A percentile compares a stretch with the other conserved stretches of the same genome.
Conservation (phyloP, 30 jellyfish, hydroid and myxozoan genomes). For the Sanderia malayensis region DNA sequence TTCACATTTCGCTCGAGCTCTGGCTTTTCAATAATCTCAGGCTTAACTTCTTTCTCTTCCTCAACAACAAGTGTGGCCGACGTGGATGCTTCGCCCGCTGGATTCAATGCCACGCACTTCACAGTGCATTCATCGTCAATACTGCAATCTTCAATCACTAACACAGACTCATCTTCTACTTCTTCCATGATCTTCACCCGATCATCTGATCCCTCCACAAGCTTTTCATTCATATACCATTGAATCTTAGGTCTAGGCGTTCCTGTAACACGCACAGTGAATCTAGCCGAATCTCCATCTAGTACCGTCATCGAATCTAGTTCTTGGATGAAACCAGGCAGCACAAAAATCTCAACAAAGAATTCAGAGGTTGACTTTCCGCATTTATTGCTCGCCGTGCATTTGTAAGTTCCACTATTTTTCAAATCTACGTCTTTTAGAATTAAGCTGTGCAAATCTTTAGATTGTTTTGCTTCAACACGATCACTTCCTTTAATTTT, state of each 20-base stretch:
- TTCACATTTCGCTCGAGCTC: slow-evolving; percentile 23
- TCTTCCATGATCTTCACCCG: slow-evolving; percentile 34
- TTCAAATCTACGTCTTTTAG: slow-evolving; percentile 26
- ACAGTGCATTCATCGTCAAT: slow-evolving; percentile 66
- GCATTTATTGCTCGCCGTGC: slow-evolving; percentile 56
- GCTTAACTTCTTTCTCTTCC: slow-evolving; percentile 6
- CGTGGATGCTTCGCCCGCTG: slow-evolving; percentile 65
- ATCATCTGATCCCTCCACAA: slow-evolving; percentile 26
- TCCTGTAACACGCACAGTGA: slow-evolving; percentile 47
- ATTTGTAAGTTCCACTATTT: slow-evolving; percentile 66
- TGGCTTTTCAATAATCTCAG: slow-evolving; percentile 25
- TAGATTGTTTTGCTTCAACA: slow-evolving; percentile 16
- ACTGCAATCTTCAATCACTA: slow-evolving; percentile 52
- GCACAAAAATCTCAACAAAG: slow-evolving; percentile 41
- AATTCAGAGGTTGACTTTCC: slow-evolving; percentile 72
- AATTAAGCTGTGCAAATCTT: slow-evolving; percentile 15
- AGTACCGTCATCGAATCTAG: slow-evolving; percentile 49
- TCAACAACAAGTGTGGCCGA: slow-evolving; percentile 34
- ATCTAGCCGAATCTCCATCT: slow-evolving; percentile 44
- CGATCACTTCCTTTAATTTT: slow-evolving; percentile 16
- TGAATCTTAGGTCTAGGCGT: slow-evolving; percentile 50
- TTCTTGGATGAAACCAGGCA: slow-evolving; percentile 61
- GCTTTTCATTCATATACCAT: slow-evolving; percentile 49
- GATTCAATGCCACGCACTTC: slow-evolving; percentile 57
- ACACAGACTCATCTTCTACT: slow-evolving; percentile 12